These are phyloP conservation scores for Glyptemys insculpta DNA, from an alignment of 2,797 vertebrate species.

Conservation along the genomic window DNA sequence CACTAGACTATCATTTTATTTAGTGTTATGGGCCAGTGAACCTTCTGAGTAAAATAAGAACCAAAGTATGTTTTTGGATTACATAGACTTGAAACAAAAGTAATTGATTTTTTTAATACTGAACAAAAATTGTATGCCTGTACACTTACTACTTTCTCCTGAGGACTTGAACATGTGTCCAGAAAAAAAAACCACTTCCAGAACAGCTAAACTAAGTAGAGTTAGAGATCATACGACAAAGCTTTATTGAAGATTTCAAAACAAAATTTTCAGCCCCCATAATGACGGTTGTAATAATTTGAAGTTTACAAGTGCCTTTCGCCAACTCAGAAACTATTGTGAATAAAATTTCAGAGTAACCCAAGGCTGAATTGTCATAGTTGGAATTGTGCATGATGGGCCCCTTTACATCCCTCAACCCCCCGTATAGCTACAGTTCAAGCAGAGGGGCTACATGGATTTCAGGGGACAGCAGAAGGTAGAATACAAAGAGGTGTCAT, in stretches of 20 bases:
- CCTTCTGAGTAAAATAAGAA: background rate
- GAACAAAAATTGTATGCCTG: background rate
- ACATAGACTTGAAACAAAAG: background rate
- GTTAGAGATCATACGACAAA: background rate
- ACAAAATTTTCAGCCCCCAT: background rate
- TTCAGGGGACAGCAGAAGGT: background rate
- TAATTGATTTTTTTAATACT: background rate
- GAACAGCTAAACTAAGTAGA: background rate
- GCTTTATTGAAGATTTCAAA: background rate
- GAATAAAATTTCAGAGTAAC: background rate
- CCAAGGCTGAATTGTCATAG: background rate
- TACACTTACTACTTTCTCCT: background rate
- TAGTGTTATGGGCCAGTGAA: background rate
- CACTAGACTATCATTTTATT: background rate
- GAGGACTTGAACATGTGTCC: background rate
- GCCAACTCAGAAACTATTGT: background rate
- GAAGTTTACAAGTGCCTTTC: background rate
- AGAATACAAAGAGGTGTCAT: background rate
- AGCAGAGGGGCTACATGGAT: background rate
- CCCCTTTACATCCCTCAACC: accelerated
- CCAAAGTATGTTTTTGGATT: background rate
- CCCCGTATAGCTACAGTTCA: background rate
- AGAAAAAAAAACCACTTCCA: background rate
- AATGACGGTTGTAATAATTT: background rate
- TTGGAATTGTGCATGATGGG: background rate